Evolutionary conservation across 1,140 invertebrate genomes (phyloP), one percentile per base, ranked within the genome.

Genomic region (Portunus trituberculatus): DNA sequence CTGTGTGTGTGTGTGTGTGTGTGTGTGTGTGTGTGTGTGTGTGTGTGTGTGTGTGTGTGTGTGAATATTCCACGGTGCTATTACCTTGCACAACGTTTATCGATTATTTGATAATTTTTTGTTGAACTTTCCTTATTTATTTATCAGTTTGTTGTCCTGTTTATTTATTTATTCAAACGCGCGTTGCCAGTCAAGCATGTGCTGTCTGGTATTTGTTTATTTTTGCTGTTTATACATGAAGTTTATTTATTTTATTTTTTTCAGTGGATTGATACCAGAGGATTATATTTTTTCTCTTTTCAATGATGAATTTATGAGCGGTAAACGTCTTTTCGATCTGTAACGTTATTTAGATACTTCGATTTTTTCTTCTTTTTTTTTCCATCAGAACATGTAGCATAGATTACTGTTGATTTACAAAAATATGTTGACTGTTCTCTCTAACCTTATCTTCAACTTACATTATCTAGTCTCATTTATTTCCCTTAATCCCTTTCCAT

Each of bases 1-100:
- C 39, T 39, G 29, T 90, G 88, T 90, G 88, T 90, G 29, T 45
- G 88, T 29, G 29, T 45, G 29, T 90, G 29, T 90, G 88, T 90
- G 29, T 3, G 88, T 90, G 29, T 83, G 76, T 83, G 76, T 83
- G 76, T 32, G 29, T 90, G 88, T 90, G 88, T 90, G 29, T 45
- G 88, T 29, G 29, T 45, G 29, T 90, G 29, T 90, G 88, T 90
- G 29, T 3, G 88, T 90, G 29, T 83, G 76, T 83, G 76, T 83
- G 76, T 83, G 76, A n/a, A 29, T 83, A 29, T 83, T 25, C 28
- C 20, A n/a, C 20, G 20, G 76, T 25, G 76, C 20, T 29, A n/a
- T 25, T 83, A 29, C 28, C 28, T 83, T 25, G n/a, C 14, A 28
- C 32, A 59, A 59, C 52, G 52, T 59, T 59, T 59, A 59, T 59